Percentiles rank a stretch among this genome's conserved stretches.
Conservation (phyloP, 2,113 vertebrate species). For the Eudyptes chrysolophus region DNA sequence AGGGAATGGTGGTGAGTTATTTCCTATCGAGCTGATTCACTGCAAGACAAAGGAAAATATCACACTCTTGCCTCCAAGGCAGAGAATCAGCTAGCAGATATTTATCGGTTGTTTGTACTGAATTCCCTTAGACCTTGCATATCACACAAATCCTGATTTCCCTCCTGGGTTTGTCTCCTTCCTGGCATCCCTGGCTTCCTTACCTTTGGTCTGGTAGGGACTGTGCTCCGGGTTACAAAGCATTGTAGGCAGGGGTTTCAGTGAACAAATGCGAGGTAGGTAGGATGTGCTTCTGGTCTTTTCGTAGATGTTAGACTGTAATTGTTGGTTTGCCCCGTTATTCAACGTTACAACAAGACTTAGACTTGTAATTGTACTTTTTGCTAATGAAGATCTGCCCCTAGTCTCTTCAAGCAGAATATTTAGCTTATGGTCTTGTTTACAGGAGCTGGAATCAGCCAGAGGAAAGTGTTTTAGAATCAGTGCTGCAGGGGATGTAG, state of each 20-base stretch:
- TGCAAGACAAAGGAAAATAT: background rate
- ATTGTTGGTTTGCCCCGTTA: background rate
- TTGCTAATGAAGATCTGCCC: background rate
- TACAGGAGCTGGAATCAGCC: background rate
- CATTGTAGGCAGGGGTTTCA: background rate
- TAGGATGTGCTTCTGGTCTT: background rate
- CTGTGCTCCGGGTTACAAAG: fast-evolving
- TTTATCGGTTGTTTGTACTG: background rate
- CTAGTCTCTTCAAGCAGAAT: background rate
- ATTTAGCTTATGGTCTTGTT: background rate
- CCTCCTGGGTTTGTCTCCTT: background rate
- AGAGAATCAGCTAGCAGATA: no score
- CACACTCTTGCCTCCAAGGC: background rate
- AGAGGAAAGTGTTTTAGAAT: background rate
- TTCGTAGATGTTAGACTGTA: fast-evolving
- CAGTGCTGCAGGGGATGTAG: background rate
- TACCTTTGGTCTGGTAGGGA: background rate
- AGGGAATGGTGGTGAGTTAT: background rate
- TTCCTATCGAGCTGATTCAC: background rate
- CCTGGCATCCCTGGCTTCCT: background rate
- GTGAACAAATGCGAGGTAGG: fast-evolving
- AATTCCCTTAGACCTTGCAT: background rate
- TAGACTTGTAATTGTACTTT: background rate
- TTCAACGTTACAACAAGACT: background rate
- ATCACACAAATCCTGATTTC: background rate